phyloP scores from a whole-genome alignment of 2,113 vertebrate species.

The Emydocephalus ijimae region DNA sequence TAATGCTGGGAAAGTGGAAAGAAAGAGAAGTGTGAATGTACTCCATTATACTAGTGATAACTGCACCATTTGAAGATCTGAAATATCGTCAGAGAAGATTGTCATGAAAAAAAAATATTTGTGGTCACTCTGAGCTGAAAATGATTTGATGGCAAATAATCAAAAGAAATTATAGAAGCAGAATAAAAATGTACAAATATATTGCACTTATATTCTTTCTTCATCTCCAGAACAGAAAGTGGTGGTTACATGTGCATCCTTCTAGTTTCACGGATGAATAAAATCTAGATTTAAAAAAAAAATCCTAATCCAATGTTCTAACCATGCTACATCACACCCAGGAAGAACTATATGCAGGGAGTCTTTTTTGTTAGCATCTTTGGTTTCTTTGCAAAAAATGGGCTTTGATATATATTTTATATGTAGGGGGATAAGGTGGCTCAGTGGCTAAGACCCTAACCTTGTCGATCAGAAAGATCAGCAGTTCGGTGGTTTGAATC shows the following conservation, averaged over 20 bases:
- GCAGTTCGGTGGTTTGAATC: no score
- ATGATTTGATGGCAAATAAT: neutral
- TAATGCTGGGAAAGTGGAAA: neutral
- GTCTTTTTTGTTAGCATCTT: neutral
- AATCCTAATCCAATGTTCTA: neutral
- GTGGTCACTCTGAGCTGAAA: neutral
- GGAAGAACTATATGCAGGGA: neutral
- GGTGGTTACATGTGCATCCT: neutral
- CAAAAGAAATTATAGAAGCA: neutral
- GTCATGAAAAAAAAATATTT: neutral
- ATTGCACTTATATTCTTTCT: neutral
- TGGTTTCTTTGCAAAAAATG: neutral
- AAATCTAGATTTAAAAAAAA: neutral
- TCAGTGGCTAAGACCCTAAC: no score
- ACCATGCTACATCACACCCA: neutral
- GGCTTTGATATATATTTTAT: neutral
- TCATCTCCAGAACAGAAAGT: neutral
- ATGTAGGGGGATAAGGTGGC: no score
- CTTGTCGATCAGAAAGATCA: no score
- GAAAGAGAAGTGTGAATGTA: neutral
- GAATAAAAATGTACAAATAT: neutral
- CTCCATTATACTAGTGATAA: neutral
- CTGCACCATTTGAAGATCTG: neutral
- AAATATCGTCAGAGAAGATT: neutral
- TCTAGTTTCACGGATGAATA: neutral